phyloP scores from a whole-genome alignment of 2,113 vertebrate species.

The Emydura subglobosa region DNA sequence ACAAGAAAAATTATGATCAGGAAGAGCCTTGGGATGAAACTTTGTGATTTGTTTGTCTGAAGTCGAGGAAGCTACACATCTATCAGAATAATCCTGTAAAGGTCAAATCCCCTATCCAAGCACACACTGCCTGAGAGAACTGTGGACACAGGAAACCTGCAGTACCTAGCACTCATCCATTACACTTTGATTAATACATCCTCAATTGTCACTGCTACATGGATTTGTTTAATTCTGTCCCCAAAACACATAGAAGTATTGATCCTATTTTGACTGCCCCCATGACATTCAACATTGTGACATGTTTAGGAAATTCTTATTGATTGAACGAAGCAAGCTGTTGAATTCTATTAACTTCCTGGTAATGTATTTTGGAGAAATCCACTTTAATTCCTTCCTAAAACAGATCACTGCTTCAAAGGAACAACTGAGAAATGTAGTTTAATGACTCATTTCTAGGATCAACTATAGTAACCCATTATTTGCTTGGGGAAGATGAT shows the following conservation, averaged over 20 bases:
- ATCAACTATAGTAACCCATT: not conserved
- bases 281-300: too few relatives aligned
- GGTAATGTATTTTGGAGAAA: not conserved
- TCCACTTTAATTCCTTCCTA: not conserved
- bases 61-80: not conserved
- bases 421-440: fast-evolving
- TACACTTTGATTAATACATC: not conserved
- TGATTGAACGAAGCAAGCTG: not conserved
- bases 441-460: not conserved
- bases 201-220: not conserved
- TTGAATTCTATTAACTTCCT: not conserved
- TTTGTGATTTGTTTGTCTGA: not conserved
- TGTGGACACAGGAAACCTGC: not conserved
- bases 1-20: not conserved
- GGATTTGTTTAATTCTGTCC: not conserved
- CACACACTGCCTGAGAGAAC: not conserved
- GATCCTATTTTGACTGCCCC: not conserved
- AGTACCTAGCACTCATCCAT: not conserved
- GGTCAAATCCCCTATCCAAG: not conserved
- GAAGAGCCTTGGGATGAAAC: not conserved
- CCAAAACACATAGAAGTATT: not conserved
- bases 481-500: not conserved
- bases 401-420: not conserved
- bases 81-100: not conserved
- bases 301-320: not conserved